Evolutionary conservation across 2,797 vertebrate genomes (phyloP), one percentile per base, ranked within the genome.

Genomic region (Poecilia gillii): DNA sequence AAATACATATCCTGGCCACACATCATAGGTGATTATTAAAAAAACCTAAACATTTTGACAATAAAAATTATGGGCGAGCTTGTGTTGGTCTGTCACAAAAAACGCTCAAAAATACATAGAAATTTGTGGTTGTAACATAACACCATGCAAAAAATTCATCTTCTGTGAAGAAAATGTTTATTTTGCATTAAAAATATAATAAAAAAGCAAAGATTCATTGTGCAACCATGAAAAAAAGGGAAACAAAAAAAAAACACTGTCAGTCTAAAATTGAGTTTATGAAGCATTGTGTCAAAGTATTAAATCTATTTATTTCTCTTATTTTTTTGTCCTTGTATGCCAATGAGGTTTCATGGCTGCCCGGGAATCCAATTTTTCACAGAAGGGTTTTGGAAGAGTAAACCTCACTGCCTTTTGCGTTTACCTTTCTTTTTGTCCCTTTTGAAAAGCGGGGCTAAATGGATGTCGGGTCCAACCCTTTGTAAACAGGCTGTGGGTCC

Each of bases 341-440:
- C 88, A 91, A 93, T 92, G 6, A 80, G 75, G 23, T 87, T 84
- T 55, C 86, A 80, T 77, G 73, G 75, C 84, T 88, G 81, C 76
- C 84, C 4, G 46, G 78, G 46, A 90, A 93, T 90, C 82, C 91
- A 92, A 92, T 92, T 93, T 93, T 87, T 76, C 82, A 81, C 75
- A 80, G 77, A 74, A 79, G 77, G 70, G 85, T 86, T 88, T 84
- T 84, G 83, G 77, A 83, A 72, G 70, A 72, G 49, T 81, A 83
- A 90, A 88, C 79, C 80, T 79, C 71, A n/a, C 73, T 14, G 9
- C 53, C 73, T 80, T 86, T 51, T 76, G 68, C 78, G 73, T 88
- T 84, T 76, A 64, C 82, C 82, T 92, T 76, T 84, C 89, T 76
- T 76, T 89, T 75, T 78, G 75, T 79, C 53, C 74, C 84, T 76